These are phyloP conservation scores for Stegana nigrithorax DNA, from an alignment of 2,888 invertebrate genomes.

Conservation along the genomic window DNA sequence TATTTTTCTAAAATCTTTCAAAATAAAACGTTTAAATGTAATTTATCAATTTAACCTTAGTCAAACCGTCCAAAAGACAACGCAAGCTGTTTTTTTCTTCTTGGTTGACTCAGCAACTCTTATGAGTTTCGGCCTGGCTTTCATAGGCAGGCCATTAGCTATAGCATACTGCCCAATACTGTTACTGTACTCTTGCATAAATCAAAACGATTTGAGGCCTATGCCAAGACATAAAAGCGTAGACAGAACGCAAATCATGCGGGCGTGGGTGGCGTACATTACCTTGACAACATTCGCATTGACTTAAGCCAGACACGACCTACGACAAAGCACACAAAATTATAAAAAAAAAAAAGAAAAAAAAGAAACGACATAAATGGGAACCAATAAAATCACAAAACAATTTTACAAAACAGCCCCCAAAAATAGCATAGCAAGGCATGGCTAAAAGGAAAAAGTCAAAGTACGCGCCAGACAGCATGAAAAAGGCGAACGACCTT, in stretches of 20 bases:
- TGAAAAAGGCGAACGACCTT: constrained; percentile 63
- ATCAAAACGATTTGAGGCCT: too few relatives aligned
- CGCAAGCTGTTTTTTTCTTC: too few relatives aligned
- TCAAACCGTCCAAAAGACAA: too few relatives aligned
- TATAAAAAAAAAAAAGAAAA: constrained; percentile 30
- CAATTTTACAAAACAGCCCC: constrained; percentile 2
- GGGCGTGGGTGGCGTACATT: constrained; percentile 45
- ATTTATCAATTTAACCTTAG: too few relatives aligned
- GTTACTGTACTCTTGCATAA: not conserved
- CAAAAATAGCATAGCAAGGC: not conserved
- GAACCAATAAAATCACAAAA: constrained; percentile 16
- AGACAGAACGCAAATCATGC: too few relatives aligned
- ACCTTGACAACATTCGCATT: constrained; percentile 53
- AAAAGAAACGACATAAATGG: constrained; percentile 24
- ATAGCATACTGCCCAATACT: too few relatives aligned
- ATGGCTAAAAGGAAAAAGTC: constrained; percentile 24
- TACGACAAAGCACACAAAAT: constrained; percentile 58
- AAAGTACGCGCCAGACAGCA: constrained; percentile 50
- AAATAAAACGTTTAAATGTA: too few relatives aligned
- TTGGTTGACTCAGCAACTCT: too few relatives aligned
- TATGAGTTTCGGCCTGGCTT: too few relatives aligned
- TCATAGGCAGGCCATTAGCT: too few relatives aligned
- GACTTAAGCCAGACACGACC: constrained; percentile 54
- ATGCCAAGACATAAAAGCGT: not conserved
- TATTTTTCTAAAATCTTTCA: too few relatives aligned